Evolutionary conservation across 2,797 vertebrate genomes (phyloP).

Genomic region (Pseudochirops corinnae): DNA sequence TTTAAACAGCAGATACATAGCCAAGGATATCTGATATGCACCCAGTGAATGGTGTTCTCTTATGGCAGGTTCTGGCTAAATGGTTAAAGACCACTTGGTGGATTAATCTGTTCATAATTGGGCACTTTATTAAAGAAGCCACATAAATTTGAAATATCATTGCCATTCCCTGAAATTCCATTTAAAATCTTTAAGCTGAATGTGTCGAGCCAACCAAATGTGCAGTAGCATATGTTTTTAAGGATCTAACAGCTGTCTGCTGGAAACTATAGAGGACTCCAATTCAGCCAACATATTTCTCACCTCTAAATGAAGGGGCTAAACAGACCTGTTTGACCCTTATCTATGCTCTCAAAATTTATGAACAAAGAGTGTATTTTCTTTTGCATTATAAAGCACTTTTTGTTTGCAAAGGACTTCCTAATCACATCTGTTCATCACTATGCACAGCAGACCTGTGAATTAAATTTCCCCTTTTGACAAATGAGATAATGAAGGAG

Average conservation of each 20-base stretch:
- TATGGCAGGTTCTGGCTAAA: background rate
- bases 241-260: slow-evolving; percentile 70
- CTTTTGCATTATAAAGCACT: slow-evolving; percentile 26
- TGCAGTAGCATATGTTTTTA: slow-evolving; percentile 74
- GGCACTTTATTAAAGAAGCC: slow-evolving; percentile 36
- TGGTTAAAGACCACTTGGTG: background rate
- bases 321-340: slow-evolving; percentile 40
- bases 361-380: slow-evolving; percentile 30
- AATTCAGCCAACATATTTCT: slow-evolving; percentile 63
- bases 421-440: background rate
- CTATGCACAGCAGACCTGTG: background rate
- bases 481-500: slow-evolving; percentile 9
- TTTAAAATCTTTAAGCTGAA: slow-evolving; percentile 69
- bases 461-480: slow-evolving; percentile 46
- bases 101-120: slow-evolving; percentile 51
- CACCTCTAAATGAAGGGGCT: slow-evolving; percentile 67
- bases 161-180: slow-evolving; percentile 64
- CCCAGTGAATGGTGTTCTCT: background rate
- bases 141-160: slow-evolving; percentile 57
- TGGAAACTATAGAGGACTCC: slow-evolving; percentile 59
- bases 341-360: slow-evolving; percentile 52
- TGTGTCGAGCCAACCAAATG: slow-evolving; percentile 61
- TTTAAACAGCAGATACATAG: background rate
- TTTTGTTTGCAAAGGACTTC: slow-evolving; percentile 40
- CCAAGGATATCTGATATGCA: background rate